Percentiles rank a stretch among this genome's conserved stretches.
phyloP scores from a whole-genome alignment of 2,888 invertebrate species.

The Melanotus villosus region DNA sequence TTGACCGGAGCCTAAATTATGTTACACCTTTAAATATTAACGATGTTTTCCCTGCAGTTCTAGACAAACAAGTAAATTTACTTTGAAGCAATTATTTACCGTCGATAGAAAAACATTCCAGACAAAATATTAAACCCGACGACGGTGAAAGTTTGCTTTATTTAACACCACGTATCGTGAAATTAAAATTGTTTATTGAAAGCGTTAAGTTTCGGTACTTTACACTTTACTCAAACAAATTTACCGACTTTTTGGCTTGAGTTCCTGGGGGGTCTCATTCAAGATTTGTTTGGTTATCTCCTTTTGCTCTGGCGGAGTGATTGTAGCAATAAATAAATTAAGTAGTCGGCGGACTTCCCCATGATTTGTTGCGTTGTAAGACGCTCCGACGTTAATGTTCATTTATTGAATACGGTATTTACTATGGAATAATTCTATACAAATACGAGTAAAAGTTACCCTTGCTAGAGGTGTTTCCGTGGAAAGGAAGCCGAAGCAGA shows the following conservation, averaged over 20 bases:
- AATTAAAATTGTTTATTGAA: conserved; percentile 14
- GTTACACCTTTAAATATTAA: conserved; percentile 37
- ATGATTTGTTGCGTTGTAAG: conserved; percentile 15
- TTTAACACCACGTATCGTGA: not conserved
- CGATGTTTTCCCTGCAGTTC: conserved; percentile 36
- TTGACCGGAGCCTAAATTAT: conserved; percentile 39
- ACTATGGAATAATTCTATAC: too few relatives aligned
- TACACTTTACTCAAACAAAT: not conserved
- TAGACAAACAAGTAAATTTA: conserved; percentile 38
- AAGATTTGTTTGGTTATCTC: not conserved
- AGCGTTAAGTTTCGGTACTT: not conserved
- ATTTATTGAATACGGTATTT: not conserved
- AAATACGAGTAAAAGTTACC: too few relatives aligned
- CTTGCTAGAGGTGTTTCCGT: too few relatives aligned
- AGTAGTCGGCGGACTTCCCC: conserved; percentile 1
- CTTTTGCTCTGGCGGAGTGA: conserved; percentile 7
- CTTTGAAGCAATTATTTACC: conserved; percentile 35
- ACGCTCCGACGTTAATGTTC: conserved; percentile 5
- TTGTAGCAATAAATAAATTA: conserved; percentile 22
- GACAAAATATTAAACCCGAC: not conserved
- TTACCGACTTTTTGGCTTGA: conserved; percentile 1
- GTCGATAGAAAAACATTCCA: not conserved
- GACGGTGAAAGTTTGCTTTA: not conserved
- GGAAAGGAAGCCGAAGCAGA: too few relatives aligned
- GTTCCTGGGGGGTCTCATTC: not conserved